phyloP scores from a whole-genome alignment of 2,888 invertebrate genomes.

The Drosophila villosipedis region DNA sequence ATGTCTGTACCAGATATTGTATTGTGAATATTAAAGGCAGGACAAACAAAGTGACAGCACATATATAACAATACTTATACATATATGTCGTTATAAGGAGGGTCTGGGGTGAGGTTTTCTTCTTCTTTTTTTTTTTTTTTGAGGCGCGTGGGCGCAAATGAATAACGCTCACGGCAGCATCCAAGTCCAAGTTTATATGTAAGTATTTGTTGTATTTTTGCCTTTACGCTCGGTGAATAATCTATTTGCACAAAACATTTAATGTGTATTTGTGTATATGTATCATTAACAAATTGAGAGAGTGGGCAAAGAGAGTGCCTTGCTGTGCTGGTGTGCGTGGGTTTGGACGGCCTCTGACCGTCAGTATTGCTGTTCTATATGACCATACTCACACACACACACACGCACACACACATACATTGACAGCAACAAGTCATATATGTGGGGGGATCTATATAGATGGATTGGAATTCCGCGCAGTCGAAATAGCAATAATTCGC shows the following conservation, averaged over 20 bases:
- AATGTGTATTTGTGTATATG: slow-evolving; percentile 18
- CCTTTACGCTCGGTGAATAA: slow-evolving; percentile 68
- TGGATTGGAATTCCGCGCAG: slow-evolving; percentile 79
- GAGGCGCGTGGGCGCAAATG: slow-evolving; percentile 70
- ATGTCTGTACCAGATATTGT: slow-evolving; percentile 41
- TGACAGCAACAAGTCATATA: slow-evolving; percentile 37
- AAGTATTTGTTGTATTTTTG: slow-evolving; percentile 48
- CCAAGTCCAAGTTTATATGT: slow-evolving; percentile 79
- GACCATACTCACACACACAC: slow-evolving; percentile 32
- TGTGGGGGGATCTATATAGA: slow-evolving; percentile 61
- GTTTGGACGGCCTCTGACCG: slow-evolving; percentile 80
- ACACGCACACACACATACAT: slow-evolving; percentile 8
- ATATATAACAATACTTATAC: slow-evolving; percentile 37
- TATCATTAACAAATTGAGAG: slow-evolving; percentile 44
- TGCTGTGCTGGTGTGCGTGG: slow-evolving; percentile 66
- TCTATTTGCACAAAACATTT: slow-evolving; percentile 76
- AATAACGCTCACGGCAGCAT: slow-evolving; percentile 58
- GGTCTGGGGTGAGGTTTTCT: slow-evolving; percentile 16
- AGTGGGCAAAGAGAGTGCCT: slow-evolving; percentile 16
- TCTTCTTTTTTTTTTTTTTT: background rate
- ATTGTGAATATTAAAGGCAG: slow-evolving; percentile 42
- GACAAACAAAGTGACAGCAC: slow-evolving; percentile 57
- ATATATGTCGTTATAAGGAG: slow-evolving; percentile 22
- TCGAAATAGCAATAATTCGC: slow-evolving; percentile 82
- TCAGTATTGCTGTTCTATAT: slow-evolving; percentile 63